phyloP scores from a whole-genome alignment of 2,888 invertebrate genomes.

The Epinotia brunnichana region DNA sequence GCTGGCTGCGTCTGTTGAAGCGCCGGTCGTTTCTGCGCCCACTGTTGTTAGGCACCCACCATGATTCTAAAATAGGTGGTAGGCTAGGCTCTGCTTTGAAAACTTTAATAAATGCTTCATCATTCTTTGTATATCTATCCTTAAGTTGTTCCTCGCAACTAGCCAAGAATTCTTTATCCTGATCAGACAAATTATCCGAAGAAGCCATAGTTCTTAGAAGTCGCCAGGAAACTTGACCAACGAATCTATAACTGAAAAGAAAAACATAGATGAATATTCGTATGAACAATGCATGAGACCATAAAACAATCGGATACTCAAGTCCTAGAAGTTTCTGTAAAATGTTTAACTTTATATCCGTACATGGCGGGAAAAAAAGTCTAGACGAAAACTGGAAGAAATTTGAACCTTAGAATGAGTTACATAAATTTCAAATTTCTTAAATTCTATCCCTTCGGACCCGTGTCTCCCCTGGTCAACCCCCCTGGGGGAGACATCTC shows the following conservation, averaged over 20 bases:
- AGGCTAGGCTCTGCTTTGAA: constrained; percentile 67
- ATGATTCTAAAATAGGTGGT: constrained; percentile 85
- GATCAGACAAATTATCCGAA: constrained; percentile 71
- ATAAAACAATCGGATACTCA: too few relatives aligned
- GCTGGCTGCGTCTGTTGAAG: constrained; percentile 56
- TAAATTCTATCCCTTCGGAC: too few relatives aligned
- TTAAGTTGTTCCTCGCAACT: constrained; percentile 86
- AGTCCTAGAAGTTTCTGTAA: constrained; percentile 8
- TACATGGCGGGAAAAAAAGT: too few relatives aligned
- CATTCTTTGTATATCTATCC: constrained; percentile 85
- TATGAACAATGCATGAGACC: background rate
- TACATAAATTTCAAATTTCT: too few relatives aligned
- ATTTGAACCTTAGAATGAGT: too few relatives aligned
- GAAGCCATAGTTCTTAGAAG: constrained; percentile 56
- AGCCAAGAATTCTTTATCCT: constrained; percentile 84
- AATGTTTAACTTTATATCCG: background rate
- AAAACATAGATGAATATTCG: constrained; percentile 34
- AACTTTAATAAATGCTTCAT: constrained; percentile 84
- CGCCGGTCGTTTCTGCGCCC: constrained; percentile 66
- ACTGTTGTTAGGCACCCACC: constrained; percentile 69
- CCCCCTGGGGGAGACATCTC: too few relatives aligned
- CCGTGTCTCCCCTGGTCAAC: too few relatives aligned
- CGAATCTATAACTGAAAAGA: constrained; percentile 63
- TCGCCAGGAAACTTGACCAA: constrained; percentile 53
- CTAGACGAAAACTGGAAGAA: too few relatives aligned